Base-by-base conservation (phyloP, 2,888 invertebrate genomes). In the Dicranocentrus wangi region DNA sequence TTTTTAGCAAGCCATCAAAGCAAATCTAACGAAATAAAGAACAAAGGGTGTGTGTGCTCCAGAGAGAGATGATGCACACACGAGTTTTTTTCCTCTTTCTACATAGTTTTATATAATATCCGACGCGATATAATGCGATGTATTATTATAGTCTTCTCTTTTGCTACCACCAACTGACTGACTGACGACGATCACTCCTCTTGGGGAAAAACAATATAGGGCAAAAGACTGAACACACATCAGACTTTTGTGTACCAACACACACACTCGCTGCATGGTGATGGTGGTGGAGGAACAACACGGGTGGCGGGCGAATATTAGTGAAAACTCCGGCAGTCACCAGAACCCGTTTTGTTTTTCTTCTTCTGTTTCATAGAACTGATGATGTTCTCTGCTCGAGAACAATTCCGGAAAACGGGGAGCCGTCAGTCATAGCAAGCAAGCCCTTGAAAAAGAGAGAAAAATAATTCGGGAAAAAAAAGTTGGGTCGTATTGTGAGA, bases 1-100 rank as follows among this genome's bases (percentile, higher is more conserved):
- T 63, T 63, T n/a, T 73, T 65, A 28, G 63, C 65, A 53, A 65
- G 25, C 73, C 63, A 65, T 73, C 73, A 73, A 73, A 65, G 65
- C 55, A 65, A 63, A 65, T 65, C 47, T 72, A 63, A 63, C 25
- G 28, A 21, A 70, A 17, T 58, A 58, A 71, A 23, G 32, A 2
- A 69, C 21, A 23, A 27, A 32, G 27, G 3, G 17, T 32, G 32
- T 60, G 28, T 60, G 60, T 47, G n/a, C 13, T 7, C 27, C 27
- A 58, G 19, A 51, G 13, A n/a, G n/a, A n/a, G n/a, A n/a, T n/a
- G n/a, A n/a, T n/a, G n/a, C n/a, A n/a, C n/a, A n/a, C n/a, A n/a
- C n/a, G n/a, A n/a, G n/a, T n/a, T n/a, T n/a, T n/a, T n/a, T n/a
- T n/a, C n/a, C n/a, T n/a, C n/a, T n/a, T n/a, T n/a, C n/a, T n/a